Conservation (phyloP, 2,888 invertebrate genomes). For the Patella ulyssiponensis region DNA sequence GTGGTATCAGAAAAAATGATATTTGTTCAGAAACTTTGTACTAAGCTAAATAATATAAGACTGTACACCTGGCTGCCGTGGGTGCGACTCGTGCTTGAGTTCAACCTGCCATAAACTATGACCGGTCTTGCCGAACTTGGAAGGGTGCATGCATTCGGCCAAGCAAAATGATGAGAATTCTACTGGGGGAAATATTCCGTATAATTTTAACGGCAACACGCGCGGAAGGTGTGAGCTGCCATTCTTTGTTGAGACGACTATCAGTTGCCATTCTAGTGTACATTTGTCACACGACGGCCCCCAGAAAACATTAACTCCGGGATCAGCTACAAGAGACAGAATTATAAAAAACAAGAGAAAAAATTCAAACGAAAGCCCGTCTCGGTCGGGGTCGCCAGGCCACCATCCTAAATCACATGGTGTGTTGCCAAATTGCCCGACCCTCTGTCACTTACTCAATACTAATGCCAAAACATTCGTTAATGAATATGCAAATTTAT, state of each 20-base stretch:
- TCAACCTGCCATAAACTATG: too few species aligned
- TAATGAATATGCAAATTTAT: constrained; percentile 7
- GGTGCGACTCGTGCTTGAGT: too few species aligned
- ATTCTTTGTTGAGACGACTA: constrained; percentile 3
- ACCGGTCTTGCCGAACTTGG: too few species aligned
- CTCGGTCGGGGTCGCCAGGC: background rate
- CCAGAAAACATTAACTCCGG: background rate
- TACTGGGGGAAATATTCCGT: background rate
- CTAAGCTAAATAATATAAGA: too few species aligned
- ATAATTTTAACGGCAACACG: background rate
- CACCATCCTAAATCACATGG: constrained; percentile 4
- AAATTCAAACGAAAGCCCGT: background rate
- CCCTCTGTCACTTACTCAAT: background rate
- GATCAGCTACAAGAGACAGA: background rate
- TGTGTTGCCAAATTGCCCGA: background rate
- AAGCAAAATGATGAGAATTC: background rate
- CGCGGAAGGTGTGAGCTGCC: background rate
- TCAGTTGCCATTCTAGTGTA: background rate
- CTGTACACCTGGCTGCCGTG: too few species aligned
- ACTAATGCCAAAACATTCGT: constrained; percentile 5
- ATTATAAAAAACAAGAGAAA: background rate
- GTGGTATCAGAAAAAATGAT: too few species aligned
- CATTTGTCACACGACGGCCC: background rate
- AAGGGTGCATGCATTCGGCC: too few species aligned
- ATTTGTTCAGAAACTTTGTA: too few species aligned